Evolutionary conservation across 2,888 invertebrate genomes (phyloP), one percentile per base, ranked within the genome.

Genomic region (Timandra comae): DNA sequence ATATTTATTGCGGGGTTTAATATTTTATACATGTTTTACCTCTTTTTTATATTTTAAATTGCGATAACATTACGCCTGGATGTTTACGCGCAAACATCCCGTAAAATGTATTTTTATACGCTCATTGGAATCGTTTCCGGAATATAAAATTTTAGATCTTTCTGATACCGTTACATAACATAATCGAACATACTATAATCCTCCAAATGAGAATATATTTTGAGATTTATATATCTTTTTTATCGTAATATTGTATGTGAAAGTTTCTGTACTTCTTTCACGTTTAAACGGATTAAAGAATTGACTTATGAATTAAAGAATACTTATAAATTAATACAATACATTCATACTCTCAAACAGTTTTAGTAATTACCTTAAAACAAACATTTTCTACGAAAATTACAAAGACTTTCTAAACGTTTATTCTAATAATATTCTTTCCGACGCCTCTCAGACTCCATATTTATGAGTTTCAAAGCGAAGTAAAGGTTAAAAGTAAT

Each of bases 41-140:
- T 23, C 39, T 44, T 52, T 29, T 31, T 32, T n/a, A n/a, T n/a
- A n/a, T n/a, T n/a, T 16, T 16, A 16, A 16, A 5, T 16, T 6
- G 16, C 6, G 16, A 5, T 3, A 16, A 16, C 1, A 16, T 16
- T 16, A 46, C 23, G 30, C 38, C 46, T 46, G 64, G 57, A 63
- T 62, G 68, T 68, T 65, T 63, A 59, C 40, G 59, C 56, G 46
- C 57, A 51, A 58, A 49, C 54, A 58, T 70, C 67, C 68, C 56
- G 57, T 43, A 34, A 43, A 51, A 44, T 49, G 53, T 46, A 48
- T 25, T 46, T 43, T 51, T 46, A 46, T 53, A 49, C 42, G 56
- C 57, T 58, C 60, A 58, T 56, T 52, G 43, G 48, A 33, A 29
- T 36, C 46, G 34, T 54, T 50, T 43, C 30, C 39, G 38, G 38